Evolutionary conservation across 2,797 vertebrate genomes (phyloP).

Genomic region (Anabacerthia variegaticeps): DNA sequence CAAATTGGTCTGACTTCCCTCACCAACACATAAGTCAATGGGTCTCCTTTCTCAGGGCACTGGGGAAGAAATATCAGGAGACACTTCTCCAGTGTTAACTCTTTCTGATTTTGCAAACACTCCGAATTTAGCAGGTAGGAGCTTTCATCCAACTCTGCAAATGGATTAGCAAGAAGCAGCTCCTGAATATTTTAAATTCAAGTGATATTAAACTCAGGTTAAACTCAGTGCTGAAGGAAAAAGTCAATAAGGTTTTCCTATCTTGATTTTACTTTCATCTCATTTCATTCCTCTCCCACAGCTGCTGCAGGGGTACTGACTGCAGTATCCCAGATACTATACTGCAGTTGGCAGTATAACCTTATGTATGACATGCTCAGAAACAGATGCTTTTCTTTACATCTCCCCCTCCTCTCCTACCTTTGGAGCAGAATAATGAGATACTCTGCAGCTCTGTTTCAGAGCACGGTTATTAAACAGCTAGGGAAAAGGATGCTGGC

Average conservation of each 20-base stretch:
- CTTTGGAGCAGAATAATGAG: conserved; percentile 61
- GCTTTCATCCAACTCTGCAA: neutral
- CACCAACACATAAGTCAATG: fast-evolving
- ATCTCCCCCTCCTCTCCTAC: conserved; percentile 20
- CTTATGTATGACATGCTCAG: conserved; percentile 41
- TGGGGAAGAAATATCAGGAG: neutral
- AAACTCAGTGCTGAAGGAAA: conserved; percentile 15
- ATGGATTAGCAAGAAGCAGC: neutral
- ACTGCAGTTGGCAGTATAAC: conserved; percentile 66
- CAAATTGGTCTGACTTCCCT: neutral
- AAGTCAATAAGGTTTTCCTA: neutral
- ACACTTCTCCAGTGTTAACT: neutral
- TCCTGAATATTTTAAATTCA: conserved; percentile 18
- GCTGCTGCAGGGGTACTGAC: conserved; percentile 6
- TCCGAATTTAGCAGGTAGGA: neutral
- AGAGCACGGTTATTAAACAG: conserved; percentile 54
- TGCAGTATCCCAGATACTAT: neutral
- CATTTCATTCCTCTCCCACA: neutral
- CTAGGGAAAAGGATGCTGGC: conserved; percentile 39
- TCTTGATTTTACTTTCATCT: conserved; percentile 6
- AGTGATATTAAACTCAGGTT: conserved; percentile 26
- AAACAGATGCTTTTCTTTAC: conserved; percentile 35
- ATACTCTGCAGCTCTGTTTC: neutral
- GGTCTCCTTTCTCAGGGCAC: neutral
- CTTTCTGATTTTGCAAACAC: neutral